Evolutionary conservation across 1,140 invertebrate genomes (phyloP), one percentile per base, ranked within the genome.

Genomic region (Ridgeia piscesae): DNA sequence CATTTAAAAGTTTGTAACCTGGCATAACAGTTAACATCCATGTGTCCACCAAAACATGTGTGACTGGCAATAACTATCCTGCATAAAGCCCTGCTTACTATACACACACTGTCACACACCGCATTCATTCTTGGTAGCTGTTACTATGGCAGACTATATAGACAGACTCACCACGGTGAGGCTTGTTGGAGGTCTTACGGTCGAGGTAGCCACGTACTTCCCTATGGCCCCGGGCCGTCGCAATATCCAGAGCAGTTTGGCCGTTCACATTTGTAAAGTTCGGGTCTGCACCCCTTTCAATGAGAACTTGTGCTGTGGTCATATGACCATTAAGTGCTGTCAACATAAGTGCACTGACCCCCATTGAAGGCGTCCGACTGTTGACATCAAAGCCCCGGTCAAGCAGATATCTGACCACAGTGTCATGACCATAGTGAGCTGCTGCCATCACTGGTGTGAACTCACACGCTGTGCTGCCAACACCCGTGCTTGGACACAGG

Each of bases 241-340:
- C 96, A 92, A 96, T 94, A 92, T 95, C 95, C 35, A 96, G 93
- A 88, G 96, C 95, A 34, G 96, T 96, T 90, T 94, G 94, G 89
- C 94, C 94, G 92, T 94, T 94, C 1, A 95, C 94, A 93, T 96
- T 95, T 0, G 93, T 94, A 31, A 95, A 91, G 92, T 96, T 96
- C 0, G 95, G 95, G 93, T 96, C 95, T 35, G 94, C 94, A 33
- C 95, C 95, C 92, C 94, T 93, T 92, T 96, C 95, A 89, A 96
- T 94, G 14, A 96, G 93, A 88, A 96, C 95, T 93, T 96, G 95
- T 0, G 95, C 95, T 8, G 95, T 96, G 11, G 94, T 96, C 94
- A 95, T 95, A 93, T 96, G 96, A 91, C 95, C 95, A 94, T 96
- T 96, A 33, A 95, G 89, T 8, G 95, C 96, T 27, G 95, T 95